phyloP scores from a whole-genome alignment of 2,113 vertebrate species.

The Artemisiospiza belli region DNA sequence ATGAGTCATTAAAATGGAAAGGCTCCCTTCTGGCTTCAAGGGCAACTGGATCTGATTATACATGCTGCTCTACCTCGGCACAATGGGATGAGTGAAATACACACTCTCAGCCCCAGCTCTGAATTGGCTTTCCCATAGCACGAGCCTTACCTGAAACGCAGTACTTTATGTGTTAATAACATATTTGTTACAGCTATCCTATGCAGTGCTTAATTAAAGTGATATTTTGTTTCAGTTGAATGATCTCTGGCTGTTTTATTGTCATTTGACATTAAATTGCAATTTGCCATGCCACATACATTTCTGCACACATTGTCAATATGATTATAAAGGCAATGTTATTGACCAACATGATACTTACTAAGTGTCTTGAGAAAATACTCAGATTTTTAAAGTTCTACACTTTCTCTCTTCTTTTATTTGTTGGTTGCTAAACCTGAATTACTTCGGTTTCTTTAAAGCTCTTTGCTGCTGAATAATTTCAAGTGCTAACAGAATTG shows the following conservation, averaged over 20 bases:
- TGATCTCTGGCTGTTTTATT: slow-evolving; percentile 45
- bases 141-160: not conserved
- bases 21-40: not conserved
- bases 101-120: rapidly evolving
- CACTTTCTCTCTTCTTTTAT: not conserved
- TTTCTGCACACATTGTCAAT: slow-evolving; percentile 30
- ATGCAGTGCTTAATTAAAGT: slow-evolving; percentile 48
- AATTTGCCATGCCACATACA: slow-evolving; percentile 16
- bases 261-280: slow-evolving; percentile 53
- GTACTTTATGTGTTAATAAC: not conserved
- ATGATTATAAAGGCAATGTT: slow-evolving; percentile 19
- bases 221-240: slow-evolving; percentile 55
- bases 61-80: rapidly evolving
- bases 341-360: slow-evolving; percentile 36
- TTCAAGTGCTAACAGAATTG: slow-evolving; percentile 44
- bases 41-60: slow-evolving; percentile 20
- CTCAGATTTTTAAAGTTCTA: not conserved
- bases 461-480: slow-evolving; percentile 33
- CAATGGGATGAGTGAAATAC: not conserved
- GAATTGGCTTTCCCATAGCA: not conserved
- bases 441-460: slow-evolving; percentile 28
- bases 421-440: not conserved
- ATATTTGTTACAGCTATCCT: not conserved
- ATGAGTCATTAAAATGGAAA: not conserved
- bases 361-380: slow-evolving; percentile 20